Percentiles rank a stretch among this genome's conserved stretches.
These are phyloP conservation scores for Mythimna pallens DNA, from an alignment of 2,888 invertebrate genomes.

Conservation along the genomic window DNA sequence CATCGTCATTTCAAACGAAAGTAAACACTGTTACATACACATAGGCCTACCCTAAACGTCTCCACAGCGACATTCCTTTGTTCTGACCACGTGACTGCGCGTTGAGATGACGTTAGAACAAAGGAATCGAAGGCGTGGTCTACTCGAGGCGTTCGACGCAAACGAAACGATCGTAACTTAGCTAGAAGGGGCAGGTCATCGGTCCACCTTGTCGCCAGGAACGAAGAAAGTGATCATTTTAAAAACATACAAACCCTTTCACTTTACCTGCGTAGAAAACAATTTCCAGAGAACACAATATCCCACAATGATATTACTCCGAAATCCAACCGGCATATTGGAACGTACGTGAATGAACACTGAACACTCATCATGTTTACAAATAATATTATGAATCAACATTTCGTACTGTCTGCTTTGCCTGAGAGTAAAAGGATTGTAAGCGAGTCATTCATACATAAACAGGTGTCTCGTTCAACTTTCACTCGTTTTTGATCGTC, in stretches of 20 bases:
- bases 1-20: too few species aligned
- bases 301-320: conserved; percentile 6
- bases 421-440: conserved; percentile 40
- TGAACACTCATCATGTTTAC: conserved; percentile 31
- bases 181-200: too few species aligned
- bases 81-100: too few species aligned
- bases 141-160: too few species aligned
- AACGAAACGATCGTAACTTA: too few species aligned
- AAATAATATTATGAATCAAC: conserved; percentile 47
- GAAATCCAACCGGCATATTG: conserved; percentile 9
- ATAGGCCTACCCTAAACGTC: too few species aligned
- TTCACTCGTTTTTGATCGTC: conserved; percentile 20
- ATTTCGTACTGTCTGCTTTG: conserved; percentile 23
- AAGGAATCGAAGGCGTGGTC: too few species aligned
- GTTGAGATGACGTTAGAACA: too few species aligned
- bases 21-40: too few species aligned
- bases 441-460: conserved; percentile 43
- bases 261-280: not conserved
- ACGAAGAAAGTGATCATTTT: not conserved
- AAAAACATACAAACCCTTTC: not conserved
- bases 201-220: too few species aligned
- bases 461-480: conserved; percentile 37
- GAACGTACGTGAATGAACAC: conserved; percentile 11
- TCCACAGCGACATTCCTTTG: too few species aligned
- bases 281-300: conserved; percentile 2